phyloP scores from a whole-genome alignment of 2,113 vertebrate species.

The Gobio gobio region DNA sequence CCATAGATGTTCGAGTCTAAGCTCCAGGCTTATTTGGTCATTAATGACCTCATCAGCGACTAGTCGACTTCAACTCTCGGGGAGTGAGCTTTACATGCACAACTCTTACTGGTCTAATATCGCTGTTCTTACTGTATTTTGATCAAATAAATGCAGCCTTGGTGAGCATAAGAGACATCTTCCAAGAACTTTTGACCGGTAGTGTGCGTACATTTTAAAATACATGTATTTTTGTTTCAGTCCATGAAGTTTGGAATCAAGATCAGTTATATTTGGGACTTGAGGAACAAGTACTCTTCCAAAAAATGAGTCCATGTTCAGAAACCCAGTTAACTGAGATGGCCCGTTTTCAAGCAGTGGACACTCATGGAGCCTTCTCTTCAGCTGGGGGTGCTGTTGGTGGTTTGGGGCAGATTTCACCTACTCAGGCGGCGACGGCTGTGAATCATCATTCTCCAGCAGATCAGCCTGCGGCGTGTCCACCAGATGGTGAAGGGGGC shows the following conservation, averaged over 20 bases:
- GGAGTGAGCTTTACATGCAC: too few species aligned
- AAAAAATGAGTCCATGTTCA: background rate
- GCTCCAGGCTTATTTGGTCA: too few species aligned
- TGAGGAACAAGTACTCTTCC: background rate
- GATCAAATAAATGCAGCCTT: background rate
- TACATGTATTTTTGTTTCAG: background rate
- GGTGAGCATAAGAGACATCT: background rate
- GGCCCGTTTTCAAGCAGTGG: background rate
- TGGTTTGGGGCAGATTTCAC: constrained; percentile 4
- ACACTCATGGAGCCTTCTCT: background rate
- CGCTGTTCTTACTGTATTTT: too few species aligned
- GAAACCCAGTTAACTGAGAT: background rate
- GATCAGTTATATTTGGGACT: background rate
- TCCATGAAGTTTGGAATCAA: background rate
- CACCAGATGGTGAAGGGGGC: background rate
- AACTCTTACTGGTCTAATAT: too few species aligned
- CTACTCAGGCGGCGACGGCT: background rate
- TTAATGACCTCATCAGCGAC: too few species aligned
- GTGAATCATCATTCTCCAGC: background rate
- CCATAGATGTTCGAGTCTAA: too few species aligned
- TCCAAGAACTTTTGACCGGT: too few species aligned
- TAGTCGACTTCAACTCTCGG: too few species aligned
- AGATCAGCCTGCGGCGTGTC: background rate
- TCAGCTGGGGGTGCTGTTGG: background rate
- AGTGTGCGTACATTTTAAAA: background rate